Evolutionary conservation across 2,113 vertebrate genomes (phyloP).

Genomic region (Smithornis capensis): DNA sequence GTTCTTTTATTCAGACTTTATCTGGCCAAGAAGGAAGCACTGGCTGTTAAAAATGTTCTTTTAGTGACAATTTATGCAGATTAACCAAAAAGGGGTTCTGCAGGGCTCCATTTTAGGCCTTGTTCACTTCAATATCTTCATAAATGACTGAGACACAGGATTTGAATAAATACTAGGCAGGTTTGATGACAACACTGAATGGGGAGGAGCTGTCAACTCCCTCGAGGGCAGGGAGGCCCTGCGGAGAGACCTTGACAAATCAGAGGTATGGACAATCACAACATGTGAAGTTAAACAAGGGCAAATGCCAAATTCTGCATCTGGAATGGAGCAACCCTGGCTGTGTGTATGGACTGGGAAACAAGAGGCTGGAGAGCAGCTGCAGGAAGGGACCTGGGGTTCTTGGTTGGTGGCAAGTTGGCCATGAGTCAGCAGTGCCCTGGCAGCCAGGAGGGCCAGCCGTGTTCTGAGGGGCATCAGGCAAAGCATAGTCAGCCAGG

Average conservation of each 20-base stretch:
- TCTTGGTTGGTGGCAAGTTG: not conserved
- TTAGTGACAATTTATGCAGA: not conserved
- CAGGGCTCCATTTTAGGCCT: not conserved
- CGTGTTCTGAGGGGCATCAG: not conserved
- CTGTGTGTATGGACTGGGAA: not conserved
- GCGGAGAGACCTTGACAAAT: not conserved
- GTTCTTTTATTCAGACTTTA: not conserved
- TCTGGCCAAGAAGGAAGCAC: not conserved
- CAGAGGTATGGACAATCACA: not conserved
- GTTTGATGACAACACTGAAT: not conserved
- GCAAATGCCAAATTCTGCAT: not conserved
- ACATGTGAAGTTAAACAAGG: not conserved
- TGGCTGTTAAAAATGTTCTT: not conserved
- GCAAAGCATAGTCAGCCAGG: not conserved
- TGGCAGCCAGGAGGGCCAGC: not conserved
- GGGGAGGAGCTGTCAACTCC: not conserved
- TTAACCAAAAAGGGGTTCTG: not conserved
- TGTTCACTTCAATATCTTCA: not conserved
- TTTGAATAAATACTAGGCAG: not conserved
- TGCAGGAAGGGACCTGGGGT: not conserved
- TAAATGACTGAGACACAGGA: not conserved
- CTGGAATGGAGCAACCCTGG: not conserved
- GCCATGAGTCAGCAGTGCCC: not conserved
- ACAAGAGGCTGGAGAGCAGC: not conserved
- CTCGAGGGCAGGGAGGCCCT: not conserved